Percentiles rank a stretch among this genome's conserved stretches.
Evolutionary conservation across 2,113 vertebrate genomes (phyloP).

Genomic region (Nanger granti): DNA sequence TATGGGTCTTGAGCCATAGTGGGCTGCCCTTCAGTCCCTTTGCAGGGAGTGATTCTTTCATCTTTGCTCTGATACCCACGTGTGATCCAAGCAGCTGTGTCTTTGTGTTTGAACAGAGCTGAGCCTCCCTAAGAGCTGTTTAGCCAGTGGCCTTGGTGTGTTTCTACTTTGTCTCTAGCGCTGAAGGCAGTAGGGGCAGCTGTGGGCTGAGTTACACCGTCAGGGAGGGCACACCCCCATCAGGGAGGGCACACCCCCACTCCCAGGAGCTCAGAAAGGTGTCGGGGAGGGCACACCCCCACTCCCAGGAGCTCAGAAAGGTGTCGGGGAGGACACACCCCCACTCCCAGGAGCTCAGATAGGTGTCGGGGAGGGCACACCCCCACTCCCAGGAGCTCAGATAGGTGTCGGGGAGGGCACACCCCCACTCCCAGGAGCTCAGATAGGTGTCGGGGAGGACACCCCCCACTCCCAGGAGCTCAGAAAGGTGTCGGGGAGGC

Average conservation of each 20-base stretch:
- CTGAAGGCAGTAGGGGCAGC: accelerated
- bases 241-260: too few species aligned
- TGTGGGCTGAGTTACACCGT: background rate
- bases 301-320: too few species aligned
- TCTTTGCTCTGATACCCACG: background rate
- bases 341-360: background rate
- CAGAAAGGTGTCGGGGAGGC: background rate
- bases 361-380: accelerated
- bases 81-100: background rate
- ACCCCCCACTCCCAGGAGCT: too few species aligned
- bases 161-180: background rate
- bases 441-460: background rate
- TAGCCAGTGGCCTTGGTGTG: background rate
- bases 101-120: background rate
- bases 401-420: too few species aligned
- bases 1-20: accelerated
- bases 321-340: accelerated
- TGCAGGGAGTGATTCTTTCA: background rate
- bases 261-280: too few species aligned
- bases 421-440: too few species aligned
- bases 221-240: background rate
- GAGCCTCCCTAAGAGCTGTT: background rate
- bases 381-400: too few species aligned
- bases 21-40: background rate
- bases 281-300: background rate